Evolutionary conservation across 2,797 vertebrate species (phyloP).

Genomic region (Pangasius djambal): DNA sequence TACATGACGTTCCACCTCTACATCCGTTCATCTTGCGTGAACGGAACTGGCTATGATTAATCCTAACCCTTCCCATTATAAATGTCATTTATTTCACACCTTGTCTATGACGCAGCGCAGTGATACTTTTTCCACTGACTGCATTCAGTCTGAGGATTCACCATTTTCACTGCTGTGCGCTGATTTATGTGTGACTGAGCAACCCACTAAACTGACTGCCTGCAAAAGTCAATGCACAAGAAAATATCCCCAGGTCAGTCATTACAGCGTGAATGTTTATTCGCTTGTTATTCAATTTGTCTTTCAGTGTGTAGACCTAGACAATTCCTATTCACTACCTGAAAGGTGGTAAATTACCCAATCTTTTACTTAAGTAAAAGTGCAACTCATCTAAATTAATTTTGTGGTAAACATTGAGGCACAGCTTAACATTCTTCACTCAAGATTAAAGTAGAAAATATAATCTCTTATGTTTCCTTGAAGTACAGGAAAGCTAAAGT

Average conservation of each 20-base stretch:
- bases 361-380: background rate
- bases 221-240: background rate
- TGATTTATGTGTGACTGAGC: constrained; percentile 5
- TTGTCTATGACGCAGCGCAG: background rate
- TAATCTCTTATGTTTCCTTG: too few species aligned
- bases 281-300: background rate
- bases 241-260: background rate
- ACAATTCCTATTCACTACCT: background rate
- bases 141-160: constrained; percentile 17
- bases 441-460: background rate
- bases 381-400: background rate
- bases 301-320: background rate
- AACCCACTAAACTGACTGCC: background rate
- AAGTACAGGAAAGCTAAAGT: background rate
- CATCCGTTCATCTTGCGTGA: constrained; percentile 1
- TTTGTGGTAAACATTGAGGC: background rate
- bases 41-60: background rate
- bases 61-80: constrained; percentile 12
- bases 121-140: constrained; percentile 16
- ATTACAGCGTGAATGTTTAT: constrained; percentile 1
- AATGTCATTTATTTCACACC: background rate
- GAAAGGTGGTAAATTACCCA: background rate
- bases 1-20: background rate
- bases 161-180: background rate
- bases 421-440: background rate